phyloP scores from a whole-genome alignment of 2,113 vertebrate species.

The Marmota flaviventris region DNA sequence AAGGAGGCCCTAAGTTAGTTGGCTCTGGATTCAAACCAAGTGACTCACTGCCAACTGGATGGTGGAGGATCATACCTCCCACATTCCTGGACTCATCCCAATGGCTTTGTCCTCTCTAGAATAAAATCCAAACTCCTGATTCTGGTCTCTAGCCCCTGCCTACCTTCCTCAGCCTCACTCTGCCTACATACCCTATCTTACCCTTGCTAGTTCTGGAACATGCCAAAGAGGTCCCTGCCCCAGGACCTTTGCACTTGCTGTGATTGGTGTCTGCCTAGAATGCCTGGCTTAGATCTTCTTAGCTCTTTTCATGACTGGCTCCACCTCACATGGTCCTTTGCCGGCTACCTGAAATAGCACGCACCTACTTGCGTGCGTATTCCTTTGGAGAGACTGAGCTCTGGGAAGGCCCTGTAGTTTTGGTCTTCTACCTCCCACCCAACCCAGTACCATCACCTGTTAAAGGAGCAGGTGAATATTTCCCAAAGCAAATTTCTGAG shows the following conservation, averaged over 20 bases:
- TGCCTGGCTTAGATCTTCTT: background rate
- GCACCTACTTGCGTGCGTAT: rapidly evolving
- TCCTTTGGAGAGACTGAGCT: background rate
- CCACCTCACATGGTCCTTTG: background rate
- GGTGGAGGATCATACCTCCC: background rate
- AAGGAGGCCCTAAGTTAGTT: background rate
- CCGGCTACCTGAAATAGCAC: background rate
- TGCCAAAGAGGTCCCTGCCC: background rate
- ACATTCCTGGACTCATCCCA: background rate
- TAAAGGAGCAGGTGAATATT: background rate
- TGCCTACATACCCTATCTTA: background rate
- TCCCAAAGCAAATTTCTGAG: background rate
- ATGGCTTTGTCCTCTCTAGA: background rate
- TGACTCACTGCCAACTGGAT: background rate
- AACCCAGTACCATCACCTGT: background rate
- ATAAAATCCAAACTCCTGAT: background rate
- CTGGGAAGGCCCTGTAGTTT: rapidly evolving
- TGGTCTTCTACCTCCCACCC: too few species aligned
- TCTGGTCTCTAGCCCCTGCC: background rate
- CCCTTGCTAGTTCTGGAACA: background rate
- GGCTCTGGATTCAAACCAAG: background rate
- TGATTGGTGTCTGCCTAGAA: background rate
- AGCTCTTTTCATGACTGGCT: background rate
- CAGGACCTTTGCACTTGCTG: background rate
- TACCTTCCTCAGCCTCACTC: too few species aligned